phyloP scores from a whole-genome alignment of 1,140 invertebrate genomes.

The Drosophila bifasciata region DNA sequence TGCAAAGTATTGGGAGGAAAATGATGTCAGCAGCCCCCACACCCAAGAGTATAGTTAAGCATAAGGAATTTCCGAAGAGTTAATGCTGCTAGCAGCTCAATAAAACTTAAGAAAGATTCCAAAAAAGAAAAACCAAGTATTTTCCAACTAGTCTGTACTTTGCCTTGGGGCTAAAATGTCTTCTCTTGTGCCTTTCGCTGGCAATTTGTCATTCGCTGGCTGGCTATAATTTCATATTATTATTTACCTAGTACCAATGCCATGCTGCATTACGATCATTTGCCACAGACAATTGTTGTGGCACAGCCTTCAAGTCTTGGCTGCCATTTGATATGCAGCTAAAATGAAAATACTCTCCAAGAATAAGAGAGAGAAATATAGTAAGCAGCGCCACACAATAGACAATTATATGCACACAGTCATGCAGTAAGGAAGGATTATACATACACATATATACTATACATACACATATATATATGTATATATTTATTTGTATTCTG shows the following conservation, averaged over 20 bases:
- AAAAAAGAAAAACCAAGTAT: too few species aligned
- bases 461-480: conserved; percentile 7
- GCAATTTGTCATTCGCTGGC: conserved; percentile 42
- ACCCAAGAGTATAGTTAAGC: background rate
- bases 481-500: conserved; percentile 12
- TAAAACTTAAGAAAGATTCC: too few species aligned
- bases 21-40: conserved; percentile 49
- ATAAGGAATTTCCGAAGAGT: too few species aligned
- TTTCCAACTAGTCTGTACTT: too few species aligned
- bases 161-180: conserved; percentile 4
- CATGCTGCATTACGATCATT: conserved; percentile 31
- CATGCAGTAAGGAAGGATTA: background rate
- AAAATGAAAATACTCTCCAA: conserved; percentile 31
- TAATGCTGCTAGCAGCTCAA: too few species aligned
- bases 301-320: conserved; percentile 30
- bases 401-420: conserved; percentile 56
- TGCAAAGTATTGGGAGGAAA: conserved; percentile 29
- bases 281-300: conserved; percentile 34
- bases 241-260: conserved; percentile 19
- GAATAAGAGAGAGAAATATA: conserved; percentile 29
- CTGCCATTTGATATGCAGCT: conserved; percentile 57
- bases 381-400: conserved; percentile 45
- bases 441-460: conserved; percentile 4
- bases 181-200: conserved; percentile 5
- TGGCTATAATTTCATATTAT: conserved; percentile 50